Percentiles rank a stretch among this genome's conserved stretches.
Evolutionary conservation across 2,888 invertebrate species (phyloP).

Genomic region (Caenorhabditis macrosperma): DNA sequence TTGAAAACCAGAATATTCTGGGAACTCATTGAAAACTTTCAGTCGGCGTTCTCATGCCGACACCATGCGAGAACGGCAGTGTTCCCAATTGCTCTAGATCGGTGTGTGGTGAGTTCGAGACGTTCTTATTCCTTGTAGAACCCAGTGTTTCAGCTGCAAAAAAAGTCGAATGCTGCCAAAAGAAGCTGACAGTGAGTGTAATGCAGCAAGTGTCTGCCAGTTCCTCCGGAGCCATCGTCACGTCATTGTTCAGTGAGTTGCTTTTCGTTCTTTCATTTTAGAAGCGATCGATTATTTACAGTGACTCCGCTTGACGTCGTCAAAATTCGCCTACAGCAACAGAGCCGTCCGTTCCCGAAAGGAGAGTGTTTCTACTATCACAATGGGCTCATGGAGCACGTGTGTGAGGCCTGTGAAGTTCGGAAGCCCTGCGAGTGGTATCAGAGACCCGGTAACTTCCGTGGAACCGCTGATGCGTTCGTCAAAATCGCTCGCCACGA

Average conservation of each 20-base stretch:
- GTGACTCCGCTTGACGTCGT: conserved; percentile 97
- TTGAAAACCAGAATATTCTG: neutral
- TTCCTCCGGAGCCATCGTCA: conserved; percentile 72
- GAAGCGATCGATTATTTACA: conserved; percentile 42
- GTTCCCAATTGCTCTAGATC: conserved; percentile 27
- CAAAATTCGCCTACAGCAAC: conserved; percentile 95
- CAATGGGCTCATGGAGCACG: conserved; percentile 98
- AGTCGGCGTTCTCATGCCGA: no score
- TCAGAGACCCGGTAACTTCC: conserved; percentile 85
- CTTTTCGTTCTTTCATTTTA: neutral
- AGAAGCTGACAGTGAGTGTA: conserved; percentile 29
- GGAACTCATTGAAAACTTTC: no score
- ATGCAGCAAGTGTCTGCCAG: conserved; percentile 69
- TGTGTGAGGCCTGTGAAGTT: conserved; percentile 85
- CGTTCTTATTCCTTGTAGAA: no score
- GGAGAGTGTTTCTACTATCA: conserved; percentile 68
- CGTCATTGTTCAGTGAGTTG: conserved; percentile 71
- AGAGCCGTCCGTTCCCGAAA: conserved; percentile 88
- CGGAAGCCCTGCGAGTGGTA: conserved; percentile 84
- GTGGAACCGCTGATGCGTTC: conserved; percentile 90
- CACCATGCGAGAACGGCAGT: conserved; percentile 22
- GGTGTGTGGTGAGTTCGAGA: conserved; percentile 33
- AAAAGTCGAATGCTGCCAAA: conserved; percentile 37
- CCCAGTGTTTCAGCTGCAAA: no score
- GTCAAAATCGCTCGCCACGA: conserved; percentile 92